Evolutionary conservation across 1,140 invertebrate genomes (phyloP).

Genomic region (Helicoverpa armigera): DNA sequence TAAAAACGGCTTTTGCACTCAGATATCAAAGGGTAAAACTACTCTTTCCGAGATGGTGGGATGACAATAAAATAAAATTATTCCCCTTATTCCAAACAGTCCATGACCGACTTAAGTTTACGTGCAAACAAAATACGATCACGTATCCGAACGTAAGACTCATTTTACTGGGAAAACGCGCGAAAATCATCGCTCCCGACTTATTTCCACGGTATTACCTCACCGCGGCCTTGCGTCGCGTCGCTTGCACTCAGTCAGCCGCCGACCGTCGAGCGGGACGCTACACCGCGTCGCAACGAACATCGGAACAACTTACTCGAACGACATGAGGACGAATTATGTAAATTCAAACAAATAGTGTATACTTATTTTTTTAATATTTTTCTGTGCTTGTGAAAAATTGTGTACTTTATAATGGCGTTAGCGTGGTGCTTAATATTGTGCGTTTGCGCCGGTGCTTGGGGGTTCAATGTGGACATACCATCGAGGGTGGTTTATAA

Average conservation of each 20-base stretch:
- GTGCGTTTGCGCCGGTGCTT: slow-evolving; percentile 69
- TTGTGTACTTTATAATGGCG: slow-evolving; percentile 72
- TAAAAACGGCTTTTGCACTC: no score
- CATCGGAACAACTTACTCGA: slow-evolving; percentile 70
- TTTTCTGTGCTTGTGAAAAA: slow-evolving; percentile 67
- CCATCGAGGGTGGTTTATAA: slow-evolving; percentile 82
- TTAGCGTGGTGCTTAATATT: slow-evolving; percentile 73
- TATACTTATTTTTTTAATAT: slow-evolving; percentile 56
- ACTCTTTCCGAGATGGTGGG: no score
- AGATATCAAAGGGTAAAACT: no score
- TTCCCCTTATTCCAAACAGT: slow-evolving; percentile 1
- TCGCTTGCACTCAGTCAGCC: slow-evolving; percentile 61
- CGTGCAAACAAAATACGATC: slow-evolving; percentile 48
- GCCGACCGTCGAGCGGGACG: slow-evolving; percentile 58
- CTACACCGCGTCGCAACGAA: slow-evolving; percentile 65
- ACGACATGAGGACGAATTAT: slow-evolving; percentile 83
- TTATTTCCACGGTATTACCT: slow-evolving; percentile 73
- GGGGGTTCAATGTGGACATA: slow-evolving; percentile 83
- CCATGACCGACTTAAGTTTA: slow-evolving; percentile 40
- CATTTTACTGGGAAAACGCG: slow-evolving; percentile 70
- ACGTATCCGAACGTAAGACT: slow-evolving; percentile 58
- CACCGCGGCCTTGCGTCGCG: slow-evolving; percentile 62
- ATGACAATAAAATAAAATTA: neutral
- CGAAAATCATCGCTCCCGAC: slow-evolving; percentile 58
- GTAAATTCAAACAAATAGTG: slow-evolving; percentile 65